Evolutionary conservation across 2,888 invertebrate species (phyloP).

Genomic region (Drosophila paramelanica): DNA sequence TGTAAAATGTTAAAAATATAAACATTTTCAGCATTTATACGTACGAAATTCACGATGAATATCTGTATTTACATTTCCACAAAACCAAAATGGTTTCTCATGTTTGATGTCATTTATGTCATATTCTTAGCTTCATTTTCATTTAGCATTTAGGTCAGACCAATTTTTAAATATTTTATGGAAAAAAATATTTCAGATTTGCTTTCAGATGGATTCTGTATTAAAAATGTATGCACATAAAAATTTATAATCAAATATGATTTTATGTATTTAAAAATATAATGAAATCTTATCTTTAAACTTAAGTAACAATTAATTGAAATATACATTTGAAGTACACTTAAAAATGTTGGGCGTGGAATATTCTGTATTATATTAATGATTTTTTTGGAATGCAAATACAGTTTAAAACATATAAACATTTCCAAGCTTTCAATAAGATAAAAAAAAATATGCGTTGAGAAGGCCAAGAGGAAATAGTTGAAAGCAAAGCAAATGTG

Average conservation of each 20-base stretch:
- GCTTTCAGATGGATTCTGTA: no score
- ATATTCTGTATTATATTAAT: no score
- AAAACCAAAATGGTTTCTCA: neutral
- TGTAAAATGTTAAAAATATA: slow-evolving; percentile 25
- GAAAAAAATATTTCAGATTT: no score
- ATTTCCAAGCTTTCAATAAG: neutral
- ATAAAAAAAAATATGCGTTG: neutral
- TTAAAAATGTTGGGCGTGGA: no score
- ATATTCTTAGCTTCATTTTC: neutral
- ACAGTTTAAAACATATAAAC: neutral
- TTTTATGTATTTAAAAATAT: no score
- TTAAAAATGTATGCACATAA: no score
- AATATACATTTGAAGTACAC: no score
- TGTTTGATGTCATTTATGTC: neutral
- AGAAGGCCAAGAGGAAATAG: neutral
- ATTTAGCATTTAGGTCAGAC: neutral
- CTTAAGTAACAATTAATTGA: no score
- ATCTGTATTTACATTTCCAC: neutral
- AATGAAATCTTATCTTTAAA: no score
- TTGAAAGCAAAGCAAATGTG: slow-evolving; percentile 30
- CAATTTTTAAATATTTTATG: neutral
- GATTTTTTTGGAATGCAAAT: neutral
- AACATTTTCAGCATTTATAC: slow-evolving; percentile 29
- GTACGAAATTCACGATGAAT: neutral
- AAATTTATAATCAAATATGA: no score